These are phyloP conservation scores for Leucoptera coffeella DNA, from an alignment of 2,888 invertebrate species.

Conservation along the genomic window DNA sequence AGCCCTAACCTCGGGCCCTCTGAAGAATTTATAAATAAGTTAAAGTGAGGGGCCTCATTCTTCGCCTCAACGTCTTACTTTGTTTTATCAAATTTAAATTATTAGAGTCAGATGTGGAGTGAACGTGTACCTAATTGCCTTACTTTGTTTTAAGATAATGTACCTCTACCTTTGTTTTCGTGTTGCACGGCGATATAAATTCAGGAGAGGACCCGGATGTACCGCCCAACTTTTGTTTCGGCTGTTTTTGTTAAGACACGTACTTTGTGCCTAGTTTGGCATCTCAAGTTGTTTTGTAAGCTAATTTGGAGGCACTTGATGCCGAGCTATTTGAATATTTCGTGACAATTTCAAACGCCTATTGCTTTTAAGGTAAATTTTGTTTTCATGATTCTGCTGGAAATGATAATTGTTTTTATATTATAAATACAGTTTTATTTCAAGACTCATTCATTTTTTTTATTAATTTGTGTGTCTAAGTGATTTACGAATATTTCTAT, in stretches of 20 bases:
- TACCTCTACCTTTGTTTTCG: slow-evolving; percentile 54
- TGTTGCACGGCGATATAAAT: slow-evolving; percentile 46
- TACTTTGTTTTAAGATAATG: slow-evolving; percentile 55
- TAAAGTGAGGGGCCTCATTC: slow-evolving; percentile 37
- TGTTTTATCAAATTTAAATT: slow-evolving; percentile 55
- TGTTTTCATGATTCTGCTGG: too few relatives aligned
- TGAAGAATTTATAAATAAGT: slow-evolving; percentile 51
- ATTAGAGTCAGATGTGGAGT: slow-evolving; percentile 49
- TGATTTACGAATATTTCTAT: too few relatives aligned
- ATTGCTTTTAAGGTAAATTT: too few relatives aligned
- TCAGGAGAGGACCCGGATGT: slow-evolving; percentile 27
- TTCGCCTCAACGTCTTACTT: slow-evolving; percentile 36
- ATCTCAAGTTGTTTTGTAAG: too few relatives aligned
- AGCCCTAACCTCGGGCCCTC: slow-evolving; percentile 11
- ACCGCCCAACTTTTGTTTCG: slow-evolving; percentile 47
- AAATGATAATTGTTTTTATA: too few relatives aligned
- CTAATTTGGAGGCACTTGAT: too few relatives aligned
- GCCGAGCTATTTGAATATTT: too few relatives aligned
- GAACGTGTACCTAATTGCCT: slow-evolving; percentile 53
- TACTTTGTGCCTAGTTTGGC: too few relatives aligned
- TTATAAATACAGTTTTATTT: too few relatives aligned
- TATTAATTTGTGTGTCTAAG: too few relatives aligned
- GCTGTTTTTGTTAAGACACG: slow-evolving; percentile 28
- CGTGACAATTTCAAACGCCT: too few relatives aligned
- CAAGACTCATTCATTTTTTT: too few relatives aligned